Percentiles rank a stretch among this genome's conserved stretches.
Evolutionary conservation across 1,140 invertebrate genomes (phyloP).

Genomic region (Phocides pigmalion): DNA sequence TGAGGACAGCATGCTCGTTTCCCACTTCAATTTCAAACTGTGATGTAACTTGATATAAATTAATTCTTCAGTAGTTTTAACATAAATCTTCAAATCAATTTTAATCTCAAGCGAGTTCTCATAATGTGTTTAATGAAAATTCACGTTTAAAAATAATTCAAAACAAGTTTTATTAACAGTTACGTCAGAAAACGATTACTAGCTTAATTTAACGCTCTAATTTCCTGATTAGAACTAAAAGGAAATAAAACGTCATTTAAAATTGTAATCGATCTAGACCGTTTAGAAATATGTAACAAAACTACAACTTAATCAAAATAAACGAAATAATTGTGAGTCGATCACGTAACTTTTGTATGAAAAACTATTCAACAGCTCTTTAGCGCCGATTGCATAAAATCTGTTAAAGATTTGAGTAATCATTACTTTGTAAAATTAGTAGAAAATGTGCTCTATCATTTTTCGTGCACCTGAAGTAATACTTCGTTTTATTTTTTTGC

Average conservation of each 20-base stretch:
- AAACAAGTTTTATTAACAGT: not conserved
- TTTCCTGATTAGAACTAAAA: slow-evolving; percentile 1
- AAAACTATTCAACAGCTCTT: not conserved
- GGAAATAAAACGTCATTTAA: not conserved
- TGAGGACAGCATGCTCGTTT: too few species aligned
- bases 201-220: slow-evolving; percentile 1
- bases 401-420: not conserved
- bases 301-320: not conserved
- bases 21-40: too few species aligned
- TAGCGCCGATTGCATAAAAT: slow-evolving; percentile 2
- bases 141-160: not conserved
- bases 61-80: too few species aligned
- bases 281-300: slow-evolving; percentile 1
- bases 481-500: too few species aligned
- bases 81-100: not conserved
- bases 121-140: not conserved
- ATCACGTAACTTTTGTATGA: slow-evolving; percentile 5
- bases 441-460: too few species aligned
- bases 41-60: too few species aligned
- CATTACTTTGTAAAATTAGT: not conserved
- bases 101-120: not conserved
- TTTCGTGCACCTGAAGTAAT: too few species aligned
- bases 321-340: not conserved
- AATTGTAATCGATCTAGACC: slow-evolving; percentile 1
- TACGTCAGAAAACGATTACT: not conserved